Conservation (phyloP, 2,113 vertebrate species). For the Helogale parvula region DNA sequence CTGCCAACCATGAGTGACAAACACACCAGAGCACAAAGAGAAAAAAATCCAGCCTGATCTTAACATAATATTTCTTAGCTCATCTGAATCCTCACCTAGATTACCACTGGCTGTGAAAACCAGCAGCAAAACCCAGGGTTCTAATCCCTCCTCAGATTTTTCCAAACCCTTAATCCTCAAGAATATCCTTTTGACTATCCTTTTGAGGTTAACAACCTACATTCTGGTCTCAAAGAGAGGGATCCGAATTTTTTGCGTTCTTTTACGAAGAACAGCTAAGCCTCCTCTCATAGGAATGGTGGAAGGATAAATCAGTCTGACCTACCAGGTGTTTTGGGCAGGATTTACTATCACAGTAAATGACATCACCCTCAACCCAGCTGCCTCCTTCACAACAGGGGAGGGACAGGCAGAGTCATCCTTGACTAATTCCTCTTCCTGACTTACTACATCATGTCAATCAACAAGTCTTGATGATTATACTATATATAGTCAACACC, state of each 20-base stretch:
- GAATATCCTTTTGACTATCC: background rate
- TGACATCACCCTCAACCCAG: background rate
- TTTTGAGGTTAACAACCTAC: background rate
- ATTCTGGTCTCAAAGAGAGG: background rate
- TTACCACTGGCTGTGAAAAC: background rate
- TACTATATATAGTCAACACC: background rate
- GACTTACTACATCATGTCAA: background rate
- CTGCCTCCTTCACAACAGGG: background rate
- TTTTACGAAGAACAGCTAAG: background rate
- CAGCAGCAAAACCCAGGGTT: background rate
- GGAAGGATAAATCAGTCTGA: background rate
- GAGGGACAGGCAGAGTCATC: background rate
- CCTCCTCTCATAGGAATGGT: background rate
- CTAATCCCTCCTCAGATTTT: background rate
- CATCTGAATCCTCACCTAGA: background rate
- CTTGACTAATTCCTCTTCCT: background rate
- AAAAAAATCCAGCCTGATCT: constrained; percentile 41
- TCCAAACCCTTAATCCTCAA: background rate
- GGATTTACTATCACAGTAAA: background rate
- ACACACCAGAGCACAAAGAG: constrained; percentile 6
- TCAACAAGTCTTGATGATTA: constrained; percentile 32
- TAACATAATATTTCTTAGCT: background rate
- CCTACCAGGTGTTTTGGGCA: background rate
- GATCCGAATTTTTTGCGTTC: background rate
- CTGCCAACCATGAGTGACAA: constrained; percentile 39